phyloP scores from a whole-genome alignment of 2,888 invertebrate genomes.

The Drosophila sordidula region DNA sequence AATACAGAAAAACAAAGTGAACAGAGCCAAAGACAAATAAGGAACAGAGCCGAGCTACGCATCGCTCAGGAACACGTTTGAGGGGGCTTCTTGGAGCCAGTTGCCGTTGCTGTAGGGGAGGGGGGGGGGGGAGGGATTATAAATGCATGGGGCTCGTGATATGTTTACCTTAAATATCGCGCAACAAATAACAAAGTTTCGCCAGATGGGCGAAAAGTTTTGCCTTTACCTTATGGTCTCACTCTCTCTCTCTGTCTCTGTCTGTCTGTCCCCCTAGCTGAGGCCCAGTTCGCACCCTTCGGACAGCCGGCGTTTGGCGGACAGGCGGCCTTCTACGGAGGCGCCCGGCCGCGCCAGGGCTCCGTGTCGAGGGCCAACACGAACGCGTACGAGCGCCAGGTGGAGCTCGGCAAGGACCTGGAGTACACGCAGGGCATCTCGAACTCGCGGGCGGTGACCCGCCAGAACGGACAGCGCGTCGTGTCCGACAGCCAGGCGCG shows the following conservation, averaged over 20 bases:
- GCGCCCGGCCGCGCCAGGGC: conserved; percentile 49
- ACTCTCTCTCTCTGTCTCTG: neutral
- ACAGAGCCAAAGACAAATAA: conserved; percentile 11
- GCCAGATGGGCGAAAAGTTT: conserved; percentile 49
- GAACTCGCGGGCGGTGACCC: conserved; percentile 78
- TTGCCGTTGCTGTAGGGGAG: neutral
- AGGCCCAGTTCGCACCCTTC: conserved; percentile 61
- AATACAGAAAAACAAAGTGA: conserved; percentile 8
- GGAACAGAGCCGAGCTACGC: conserved; percentile 13
- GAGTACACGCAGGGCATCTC: conserved; percentile 69
- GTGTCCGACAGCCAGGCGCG: conserved; percentile 75
- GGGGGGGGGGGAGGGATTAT: conserved; percentile 28
- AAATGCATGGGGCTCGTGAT: conserved; percentile 56
- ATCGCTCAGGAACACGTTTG: conserved; percentile 67
- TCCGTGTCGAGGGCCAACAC: conserved; percentile 78
- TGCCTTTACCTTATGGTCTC: conserved; percentile 31
- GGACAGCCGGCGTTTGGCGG: conserved; percentile 4
- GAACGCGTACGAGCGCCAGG: conserved; percentile 72
- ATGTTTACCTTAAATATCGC: conserved; percentile 64
- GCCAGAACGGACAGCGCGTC: conserved; percentile 73
- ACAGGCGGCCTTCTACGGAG: conserved; percentile 23
- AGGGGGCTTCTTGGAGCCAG: conserved; percentile 14
- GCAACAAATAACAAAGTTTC: conserved; percentile 66
- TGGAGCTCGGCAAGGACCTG: conserved; percentile 70
- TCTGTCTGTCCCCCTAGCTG: conserved; percentile 24